Evolutionary conservation across 2,888 invertebrate genomes (phyloP), one percentile per base, ranked within the genome.

Genomic region (Volucella inflata): DNA sequence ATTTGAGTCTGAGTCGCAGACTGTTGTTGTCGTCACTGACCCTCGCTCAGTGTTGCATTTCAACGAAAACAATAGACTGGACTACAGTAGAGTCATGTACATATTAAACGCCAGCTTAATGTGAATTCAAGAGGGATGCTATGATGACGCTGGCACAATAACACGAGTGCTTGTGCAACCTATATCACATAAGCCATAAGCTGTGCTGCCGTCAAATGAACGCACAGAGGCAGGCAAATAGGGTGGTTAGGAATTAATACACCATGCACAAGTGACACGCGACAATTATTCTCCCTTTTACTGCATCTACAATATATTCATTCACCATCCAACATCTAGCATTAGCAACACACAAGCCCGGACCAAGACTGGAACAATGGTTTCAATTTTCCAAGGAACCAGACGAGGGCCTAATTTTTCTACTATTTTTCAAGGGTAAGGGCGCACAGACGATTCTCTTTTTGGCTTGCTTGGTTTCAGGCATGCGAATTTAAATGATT

Each of bases 31-130:
- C 84, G 84, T 67, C 80, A 80, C 83, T 87, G 80, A 82, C 87
- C 87, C 87, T 84, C 74, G 55, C 21, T 65, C 38, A 83, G 87
- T 87, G 71, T 87, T 81, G 71, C 67, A 87, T 87, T 87, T 87
- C 87, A 87, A 72, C 62, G 55, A 84, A 84, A 84, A 84, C 84
- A 84, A 84, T 84, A 70, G 80, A 71, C 80, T 75, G 71, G 55
- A 75, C 42, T 44, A 30, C 74, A 59, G 36, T 48, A 62, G 30
- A 30, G 30, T 30, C 8, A 59, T 57, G 53, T 14, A 60, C 14
- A 84, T 59, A 65, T 11, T 75, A 71, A 80, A 80, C 84, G 80
- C 71, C 80, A 80, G 80, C 70, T 79, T 75, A 75, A 79, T 76
- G 64, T 44, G 48, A 76, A 71, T 46, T 70, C 46, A 70, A 78